These are phyloP conservation scores for Microtus agrestis DNA, from an alignment of 2,797 vertebrate species.

Conservation along the genomic window DNA sequence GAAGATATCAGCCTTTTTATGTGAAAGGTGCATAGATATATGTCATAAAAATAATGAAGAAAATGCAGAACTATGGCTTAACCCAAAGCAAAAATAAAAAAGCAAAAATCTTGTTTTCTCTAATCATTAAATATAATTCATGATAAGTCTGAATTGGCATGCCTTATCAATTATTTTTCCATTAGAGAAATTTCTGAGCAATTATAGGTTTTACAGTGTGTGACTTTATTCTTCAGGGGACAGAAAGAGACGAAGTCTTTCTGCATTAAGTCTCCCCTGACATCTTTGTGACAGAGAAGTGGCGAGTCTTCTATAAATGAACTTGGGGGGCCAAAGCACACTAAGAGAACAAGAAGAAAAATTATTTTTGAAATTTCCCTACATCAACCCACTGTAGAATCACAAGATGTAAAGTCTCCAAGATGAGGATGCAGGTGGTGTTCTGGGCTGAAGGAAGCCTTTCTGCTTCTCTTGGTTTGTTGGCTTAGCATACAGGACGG, in stretches of 20 bases:
- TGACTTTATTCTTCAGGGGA: background rate
- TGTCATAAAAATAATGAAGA: background rate
- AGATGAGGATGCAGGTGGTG: conserved; percentile 26
- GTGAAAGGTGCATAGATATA: background rate
- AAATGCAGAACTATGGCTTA: background rate
- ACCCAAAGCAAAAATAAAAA: conserved; percentile 24
- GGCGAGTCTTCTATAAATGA: background rate
- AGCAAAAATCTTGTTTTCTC: background rate
- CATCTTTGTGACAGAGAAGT: background rate
- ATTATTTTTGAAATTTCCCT: background rate
- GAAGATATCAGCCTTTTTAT: conserved; percentile 68
- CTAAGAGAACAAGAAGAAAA: background rate
- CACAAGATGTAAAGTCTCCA: background rate
- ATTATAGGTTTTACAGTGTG: background rate
- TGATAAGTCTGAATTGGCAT: background rate
- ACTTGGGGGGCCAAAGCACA: background rate
- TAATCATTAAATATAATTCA: background rate
- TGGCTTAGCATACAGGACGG: background rate
- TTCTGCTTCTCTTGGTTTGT: conserved; percentile 62
- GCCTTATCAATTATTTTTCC: background rate
- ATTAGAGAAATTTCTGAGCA: background rate
- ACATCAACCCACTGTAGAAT: fast-evolving
- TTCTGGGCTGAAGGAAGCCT: background rate
- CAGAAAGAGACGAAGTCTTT: background rate
- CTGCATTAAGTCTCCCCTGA: background rate